These are phyloP conservation scores for Callionymus lyra DNA, from an alignment of 2,113 vertebrate species.

Conservation along the genomic window DNA sequence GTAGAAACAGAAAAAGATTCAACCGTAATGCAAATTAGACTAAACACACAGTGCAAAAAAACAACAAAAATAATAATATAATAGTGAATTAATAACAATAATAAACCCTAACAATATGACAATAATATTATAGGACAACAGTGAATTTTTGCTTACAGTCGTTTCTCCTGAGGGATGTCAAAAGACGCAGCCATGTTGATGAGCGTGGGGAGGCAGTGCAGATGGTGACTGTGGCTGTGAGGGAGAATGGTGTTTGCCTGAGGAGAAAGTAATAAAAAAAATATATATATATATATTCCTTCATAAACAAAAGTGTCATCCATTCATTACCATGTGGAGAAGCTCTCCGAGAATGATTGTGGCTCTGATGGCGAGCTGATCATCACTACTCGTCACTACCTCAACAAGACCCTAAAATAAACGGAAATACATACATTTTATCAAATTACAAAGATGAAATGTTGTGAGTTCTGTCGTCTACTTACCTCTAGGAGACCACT, in stretches of 20 bases:
- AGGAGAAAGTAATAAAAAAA: constrained; percentile 2
- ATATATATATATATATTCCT: constrained; percentile 2
- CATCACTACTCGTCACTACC: constrained; percentile 93
- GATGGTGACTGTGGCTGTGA: constrained; percentile 93
- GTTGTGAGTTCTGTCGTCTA: background rate
- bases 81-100: no score
- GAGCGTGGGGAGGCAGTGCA: constrained; percentile 92
- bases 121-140: background rate
- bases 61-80: no score
- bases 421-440: background rate
- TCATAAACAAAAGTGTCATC: no score
- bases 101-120: no score
- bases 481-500: constrained; percentile 90
- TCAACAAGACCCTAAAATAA: constrained; percentile 83
- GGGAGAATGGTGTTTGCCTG: constrained; percentile 98
- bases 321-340: constrained; percentile 84
- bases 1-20: no score
- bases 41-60: no score
- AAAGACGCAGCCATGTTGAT: constrained; percentile 98
- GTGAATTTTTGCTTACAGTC: constrained; percentile 74
- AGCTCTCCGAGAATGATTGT: constrained; percentile 95
- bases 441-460: background rate
- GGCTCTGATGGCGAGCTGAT: constrained; percentile 84
- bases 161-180: constrained; percentile 90
- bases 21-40: no score